phyloP scores from a whole-genome alignment of 2,888 invertebrate species.

The Ormia ochracea region DNA sequence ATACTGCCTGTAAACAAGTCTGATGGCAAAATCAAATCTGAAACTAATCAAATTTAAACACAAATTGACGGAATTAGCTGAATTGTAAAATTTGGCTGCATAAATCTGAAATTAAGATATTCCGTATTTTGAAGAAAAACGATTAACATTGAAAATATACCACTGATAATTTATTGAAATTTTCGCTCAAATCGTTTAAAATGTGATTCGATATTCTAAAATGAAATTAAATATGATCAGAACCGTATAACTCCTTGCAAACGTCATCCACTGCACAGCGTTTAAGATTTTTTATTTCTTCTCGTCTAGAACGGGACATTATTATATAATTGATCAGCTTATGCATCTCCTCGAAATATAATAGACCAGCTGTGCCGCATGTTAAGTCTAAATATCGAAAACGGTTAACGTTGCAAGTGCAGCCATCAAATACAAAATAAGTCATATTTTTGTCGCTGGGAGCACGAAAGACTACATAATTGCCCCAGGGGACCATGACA shows the following conservation, averaged over 20 bases:
- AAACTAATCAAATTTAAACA: too few species aligned
- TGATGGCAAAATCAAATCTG: too few species aligned
- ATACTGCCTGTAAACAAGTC: too few species aligned
- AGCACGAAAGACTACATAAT: constrained; percentile 71
- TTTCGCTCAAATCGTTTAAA: too few species aligned
- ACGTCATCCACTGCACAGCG: constrained; percentile 62
- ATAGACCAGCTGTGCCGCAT: constrained; percentile 67
- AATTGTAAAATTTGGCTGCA: too few species aligned
- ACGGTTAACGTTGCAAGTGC: constrained; percentile 72
- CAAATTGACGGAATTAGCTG: too few species aligned
- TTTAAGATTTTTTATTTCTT: constrained; percentile 50
- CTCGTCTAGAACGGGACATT: constrained; percentile 49
- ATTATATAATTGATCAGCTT: constrained; percentile 56
- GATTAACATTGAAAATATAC: too few species aligned
- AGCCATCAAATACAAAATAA: constrained; percentile 73
- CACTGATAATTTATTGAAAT: too few species aligned
- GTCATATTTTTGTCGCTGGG: constrained; percentile 66
- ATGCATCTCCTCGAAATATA: constrained; percentile 65
- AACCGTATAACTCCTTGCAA: constrained; percentile 58
- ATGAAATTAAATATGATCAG: constrained; percentile 39
- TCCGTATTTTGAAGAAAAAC: too few species aligned
- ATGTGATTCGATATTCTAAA: too few species aligned
- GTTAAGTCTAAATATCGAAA: constrained; percentile 68
- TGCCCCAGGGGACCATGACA: constrained; percentile 75
- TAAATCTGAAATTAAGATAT: too few species aligned